Evolutionary conservation across 1,140 invertebrate species (phyloP), one percentile per base, ranked within the genome.

Genomic region (Cotesia glomerata): DNA sequence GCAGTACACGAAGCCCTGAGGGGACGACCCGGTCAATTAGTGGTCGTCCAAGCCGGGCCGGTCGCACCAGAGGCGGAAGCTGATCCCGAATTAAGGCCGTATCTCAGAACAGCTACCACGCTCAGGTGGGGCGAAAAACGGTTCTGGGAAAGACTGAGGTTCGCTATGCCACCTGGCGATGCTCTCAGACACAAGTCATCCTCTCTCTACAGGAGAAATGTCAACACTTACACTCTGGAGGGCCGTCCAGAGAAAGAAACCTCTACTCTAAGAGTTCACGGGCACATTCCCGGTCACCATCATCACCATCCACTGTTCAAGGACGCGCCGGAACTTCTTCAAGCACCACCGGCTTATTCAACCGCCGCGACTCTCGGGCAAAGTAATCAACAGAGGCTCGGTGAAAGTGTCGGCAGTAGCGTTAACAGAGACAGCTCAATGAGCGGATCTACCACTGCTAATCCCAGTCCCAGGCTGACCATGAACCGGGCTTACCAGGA

Each of bases 101-200:
- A 97, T 80, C 87, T 98, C 7, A 95, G 96, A 81, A 95, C 95
- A 5, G 91, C 90, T 14, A 90, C 93, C 7, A 90, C 93, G 54
- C 86, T 98, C n/a, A 89, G 92, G 74, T 97, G 95, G 94, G 94
- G 93, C 74, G 95, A 97, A 80, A 94, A 93, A 77, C 90, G 93
- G 79, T 98, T 98, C 86, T 97, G 95, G 95, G 95, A 97, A 82
- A 92, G 95, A 79, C 87, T 98, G 45, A 90, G 93, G 74, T 97
- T 95, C 86, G 93, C 94, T 74, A 93, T 98, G 91, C 95, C 96
- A 80, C 82, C 88, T 83, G 86, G 56, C 69, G 85, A 82, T 78
- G 84, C 79, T 69, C 84, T 86, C 72, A 86, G 87, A 76, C 86
- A 72, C 74, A 80, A 88, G 76, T 76, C 86, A 51, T 75, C 88